A percentile compares a stretch with the other conserved stretches of the same genome.
Evolutionary conservation across 2,888 invertebrate species (phyloP).

Genomic region (Neria commutata): DNA sequence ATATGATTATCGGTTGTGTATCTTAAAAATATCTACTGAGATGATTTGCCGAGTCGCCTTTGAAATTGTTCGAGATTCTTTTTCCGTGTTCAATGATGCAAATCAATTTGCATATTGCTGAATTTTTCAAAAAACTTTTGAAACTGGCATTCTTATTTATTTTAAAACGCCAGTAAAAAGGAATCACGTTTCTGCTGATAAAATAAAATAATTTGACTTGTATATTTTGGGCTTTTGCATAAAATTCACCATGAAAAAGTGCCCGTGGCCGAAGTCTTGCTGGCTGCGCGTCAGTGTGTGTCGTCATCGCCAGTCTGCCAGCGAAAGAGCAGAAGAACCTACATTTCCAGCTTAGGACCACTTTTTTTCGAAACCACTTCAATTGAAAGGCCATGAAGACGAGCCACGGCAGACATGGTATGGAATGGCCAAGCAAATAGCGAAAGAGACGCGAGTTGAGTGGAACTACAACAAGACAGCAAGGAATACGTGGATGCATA

Average conservation of each 20-base stretch:
- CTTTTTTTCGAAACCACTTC: constrained; percentile 4
- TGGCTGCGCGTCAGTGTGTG: too few species aligned
- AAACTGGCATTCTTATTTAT: too few species aligned
- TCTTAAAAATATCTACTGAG: too few species aligned
- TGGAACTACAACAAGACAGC: not conserved
- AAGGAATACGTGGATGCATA: not conserved
- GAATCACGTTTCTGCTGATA: too few species aligned
- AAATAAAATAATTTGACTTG: not conserved
- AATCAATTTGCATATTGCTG: not conserved
- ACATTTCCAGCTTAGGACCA: constrained; percentile 3
- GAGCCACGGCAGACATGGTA: constrained; percentile 5
- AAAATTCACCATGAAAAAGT: not conserved
- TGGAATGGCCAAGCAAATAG: too few species aligned
- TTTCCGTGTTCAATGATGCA: too few species aligned
- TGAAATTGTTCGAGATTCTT: too few species aligned
- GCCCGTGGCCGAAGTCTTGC: too few species aligned
- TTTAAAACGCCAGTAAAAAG: too few species aligned
- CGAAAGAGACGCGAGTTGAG: constrained; percentile 3
- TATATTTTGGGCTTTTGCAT: not conserved
- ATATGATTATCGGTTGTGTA: too few species aligned
- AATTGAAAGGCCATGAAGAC: constrained; percentile 23
- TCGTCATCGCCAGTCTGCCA: too few species aligned
- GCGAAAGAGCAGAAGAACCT: constrained; percentile 6
- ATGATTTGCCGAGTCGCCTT: too few species aligned
- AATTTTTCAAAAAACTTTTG: not conserved